Percentiles rank a stretch among this genome's conserved stretches.
Conservation (phyloP, 2,888 invertebrate genomes). For the Eumerus sabulonum region DNA sequence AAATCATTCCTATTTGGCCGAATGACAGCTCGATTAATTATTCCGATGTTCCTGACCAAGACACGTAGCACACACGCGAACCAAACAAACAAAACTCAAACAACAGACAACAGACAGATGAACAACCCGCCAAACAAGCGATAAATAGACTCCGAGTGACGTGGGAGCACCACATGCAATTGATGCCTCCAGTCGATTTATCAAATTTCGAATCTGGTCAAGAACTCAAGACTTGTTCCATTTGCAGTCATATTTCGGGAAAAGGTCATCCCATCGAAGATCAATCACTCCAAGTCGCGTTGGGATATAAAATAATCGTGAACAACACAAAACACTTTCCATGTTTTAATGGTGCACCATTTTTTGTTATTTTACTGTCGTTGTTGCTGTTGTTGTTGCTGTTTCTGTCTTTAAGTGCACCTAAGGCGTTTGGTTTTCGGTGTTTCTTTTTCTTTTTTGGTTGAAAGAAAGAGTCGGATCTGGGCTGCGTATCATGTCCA, state of each 20-base stretch:
- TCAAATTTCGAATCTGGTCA: constrained; percentile 50
- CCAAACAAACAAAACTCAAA: too few species aligned
- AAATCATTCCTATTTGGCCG: constrained; percentile 21
- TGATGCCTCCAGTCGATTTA: constrained; percentile 35
- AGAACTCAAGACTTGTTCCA: constrained; percentile 52
- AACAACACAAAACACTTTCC: constrained; percentile 68
- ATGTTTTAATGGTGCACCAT: constrained; percentile 61
- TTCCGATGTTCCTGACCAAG: constrained; percentile 22
- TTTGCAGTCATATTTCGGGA: constrained; percentile 50
- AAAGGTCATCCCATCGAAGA: constrained; percentile 58
- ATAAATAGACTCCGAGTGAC: constrained; percentile 16
- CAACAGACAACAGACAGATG: too few species aligned
- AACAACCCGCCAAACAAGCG: too few species aligned
- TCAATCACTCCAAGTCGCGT: constrained; percentile 48
- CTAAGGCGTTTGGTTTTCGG: too few species aligned
- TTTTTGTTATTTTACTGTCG: constrained; percentile 21
- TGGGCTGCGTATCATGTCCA: too few species aligned
- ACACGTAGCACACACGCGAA: background rate
- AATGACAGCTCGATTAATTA: constrained; percentile 60
- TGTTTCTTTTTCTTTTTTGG: too few species aligned
- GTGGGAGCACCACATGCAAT: constrained; percentile 46
- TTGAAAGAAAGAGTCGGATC: too few species aligned
- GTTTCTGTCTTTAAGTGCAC: too few species aligned
- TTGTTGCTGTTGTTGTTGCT: too few species aligned
- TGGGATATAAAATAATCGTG: constrained; percentile 63